A percentile compares a stretch with the other conserved stretches of the same genome.
Conservation (phyloP, 2,888 invertebrate species). For the Tupiocoris notatus region DNA sequence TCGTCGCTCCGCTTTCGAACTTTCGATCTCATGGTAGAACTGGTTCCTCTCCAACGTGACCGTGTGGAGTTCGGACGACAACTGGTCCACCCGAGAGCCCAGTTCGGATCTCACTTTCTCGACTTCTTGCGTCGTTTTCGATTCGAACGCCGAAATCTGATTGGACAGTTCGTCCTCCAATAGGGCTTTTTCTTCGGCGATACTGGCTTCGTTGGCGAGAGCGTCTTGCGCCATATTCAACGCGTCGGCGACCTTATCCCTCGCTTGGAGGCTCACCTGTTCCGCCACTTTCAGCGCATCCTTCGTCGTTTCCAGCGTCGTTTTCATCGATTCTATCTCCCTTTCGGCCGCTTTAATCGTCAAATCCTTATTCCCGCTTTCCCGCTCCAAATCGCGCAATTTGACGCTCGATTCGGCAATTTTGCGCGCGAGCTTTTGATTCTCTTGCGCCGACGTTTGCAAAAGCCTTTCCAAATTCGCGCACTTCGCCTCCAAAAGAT, state of each 20-base stretch:
- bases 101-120: conserved; percentile 32
- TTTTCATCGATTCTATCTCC: conserved; percentile 34
- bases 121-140: conserved; percentile 35
- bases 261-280: conserved; percentile 36
- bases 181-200: conserved; percentile 43
- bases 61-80: conserved; percentile 42
- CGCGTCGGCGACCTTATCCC: conserved; percentile 46
- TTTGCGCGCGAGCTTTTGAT: not conserved
- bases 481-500: conserved; percentile 40
- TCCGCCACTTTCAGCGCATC: conserved; percentile 33
- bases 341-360: conserved; percentile 18
- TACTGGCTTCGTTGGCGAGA: conserved; percentile 44
- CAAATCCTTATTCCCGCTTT: not conserved
- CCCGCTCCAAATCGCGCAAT: not conserved
- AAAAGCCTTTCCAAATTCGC: conserved; percentile 12
- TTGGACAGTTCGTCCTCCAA: conserved; percentile 38
- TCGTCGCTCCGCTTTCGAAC: conserved; percentile 40
- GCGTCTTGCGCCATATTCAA: conserved; percentile 44
- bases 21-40: conserved; percentile 40
- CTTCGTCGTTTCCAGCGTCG: conserved; percentile 24
- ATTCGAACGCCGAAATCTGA: conserved; percentile 25
- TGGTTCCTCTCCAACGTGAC: conserved; percentile 37
- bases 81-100: conserved; percentile 27
- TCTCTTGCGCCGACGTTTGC: conserved; percentile 5
- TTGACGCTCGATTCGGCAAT: not conserved